Conservation (phyloP, 30 jellyfish, hydroid and myxozoan genomes). For the Clytia hemisphaerica region DNA sequence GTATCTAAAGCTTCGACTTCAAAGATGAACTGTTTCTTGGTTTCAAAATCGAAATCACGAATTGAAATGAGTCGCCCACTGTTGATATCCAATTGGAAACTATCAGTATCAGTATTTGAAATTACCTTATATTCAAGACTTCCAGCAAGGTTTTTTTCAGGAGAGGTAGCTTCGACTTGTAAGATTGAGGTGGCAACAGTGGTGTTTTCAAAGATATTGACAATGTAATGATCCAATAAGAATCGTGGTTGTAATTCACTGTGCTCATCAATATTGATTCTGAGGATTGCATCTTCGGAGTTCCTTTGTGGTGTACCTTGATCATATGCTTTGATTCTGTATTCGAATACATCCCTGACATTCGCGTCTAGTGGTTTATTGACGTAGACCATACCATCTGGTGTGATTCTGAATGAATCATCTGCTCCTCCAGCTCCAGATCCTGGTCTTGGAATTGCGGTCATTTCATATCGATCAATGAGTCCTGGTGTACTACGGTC, state of each 20-base stretch:
- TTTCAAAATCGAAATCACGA: conserved; percentile 37
- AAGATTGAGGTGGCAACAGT: conserved; percentile 5
- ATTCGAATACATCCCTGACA: not conserved
- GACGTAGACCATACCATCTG: conserved; percentile 14
- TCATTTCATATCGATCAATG: conserved; percentile 24
- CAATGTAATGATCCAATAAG: conserved; percentile 32
- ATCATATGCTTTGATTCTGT: conserved; percentile 23
- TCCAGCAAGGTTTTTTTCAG: conserved; percentile 33
- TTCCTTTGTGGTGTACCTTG: conserved; percentile 46
- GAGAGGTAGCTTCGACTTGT: conserved; percentile 30
- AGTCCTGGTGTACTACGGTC: conserved; percentile 43
- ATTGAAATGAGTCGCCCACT: conserved; percentile 22
- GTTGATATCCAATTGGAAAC: conserved; percentile 7
- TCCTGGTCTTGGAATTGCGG: not conserved
- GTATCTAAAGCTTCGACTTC: conserved; percentile 37
- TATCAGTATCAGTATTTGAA: conserved; percentile 19
- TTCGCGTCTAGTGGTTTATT: conserved; percentile 9
- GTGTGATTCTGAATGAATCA: conserved; percentile 19
- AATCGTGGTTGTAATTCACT: conserved; percentile 32
- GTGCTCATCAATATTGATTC: conserved; percentile 23
- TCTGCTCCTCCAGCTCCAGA: conserved; percentile 37
- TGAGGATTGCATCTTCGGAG: conserved; percentile 4
- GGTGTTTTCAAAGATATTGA: conserved; percentile 25
- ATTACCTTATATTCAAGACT: conserved; percentile 35
- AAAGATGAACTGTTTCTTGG: conserved; percentile 13